Evolutionary conservation across 2,797 vertebrate species (phyloP).

Genomic region (Ctenopoma multispine): DNA sequence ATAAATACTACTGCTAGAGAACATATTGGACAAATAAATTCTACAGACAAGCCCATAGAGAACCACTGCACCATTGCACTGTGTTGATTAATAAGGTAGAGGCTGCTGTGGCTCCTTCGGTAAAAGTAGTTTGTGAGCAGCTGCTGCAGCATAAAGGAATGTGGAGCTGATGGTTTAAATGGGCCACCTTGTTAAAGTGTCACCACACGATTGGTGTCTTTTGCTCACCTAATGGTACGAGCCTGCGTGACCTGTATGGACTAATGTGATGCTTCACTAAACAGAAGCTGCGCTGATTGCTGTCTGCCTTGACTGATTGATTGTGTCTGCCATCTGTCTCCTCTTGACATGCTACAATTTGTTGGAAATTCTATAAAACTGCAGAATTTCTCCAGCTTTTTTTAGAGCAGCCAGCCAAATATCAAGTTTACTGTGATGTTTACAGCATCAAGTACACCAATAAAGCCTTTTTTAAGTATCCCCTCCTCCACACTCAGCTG

Average conservation of each 20-base stretch:
- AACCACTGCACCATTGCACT: background rate
- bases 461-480: slow-evolving; percentile 28
- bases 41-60: slow-evolving; percentile 26
- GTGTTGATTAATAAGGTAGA: slow-evolving; percentile 44
- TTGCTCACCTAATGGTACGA: slow-evolving; percentile 27
- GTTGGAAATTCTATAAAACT: slow-evolving; percentile 33
- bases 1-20: background rate
- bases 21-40: slow-evolving; percentile 52
- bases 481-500: slow-evolving; percentile 34
- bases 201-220: background rate
- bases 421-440: slow-evolving; percentile 29
- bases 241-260: slow-evolving; percentile 41
- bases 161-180: slow-evolving; percentile 26
- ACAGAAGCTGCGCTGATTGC: slow-evolving; percentile 38
- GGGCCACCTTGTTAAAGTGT: slow-evolving; percentile 17
- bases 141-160: slow-evolving; percentile 25
- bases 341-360: slow-evolving; percentile 8
- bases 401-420: slow-evolving; percentile 11
- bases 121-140: slow-evolving; percentile 10
- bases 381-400: background rate
- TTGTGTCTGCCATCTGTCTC: slow-evolving; percentile 29
- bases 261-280: slow-evolving; percentile 22
- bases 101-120: slow-evolving; percentile 24
- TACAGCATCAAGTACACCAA: slow-evolving; percentile 10
- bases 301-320: slow-evolving; percentile 60